These are phyloP conservation scores for Drepana falcataria DNA, from an alignment of 2,888 invertebrate species.

Conservation along the genomic window DNA sequence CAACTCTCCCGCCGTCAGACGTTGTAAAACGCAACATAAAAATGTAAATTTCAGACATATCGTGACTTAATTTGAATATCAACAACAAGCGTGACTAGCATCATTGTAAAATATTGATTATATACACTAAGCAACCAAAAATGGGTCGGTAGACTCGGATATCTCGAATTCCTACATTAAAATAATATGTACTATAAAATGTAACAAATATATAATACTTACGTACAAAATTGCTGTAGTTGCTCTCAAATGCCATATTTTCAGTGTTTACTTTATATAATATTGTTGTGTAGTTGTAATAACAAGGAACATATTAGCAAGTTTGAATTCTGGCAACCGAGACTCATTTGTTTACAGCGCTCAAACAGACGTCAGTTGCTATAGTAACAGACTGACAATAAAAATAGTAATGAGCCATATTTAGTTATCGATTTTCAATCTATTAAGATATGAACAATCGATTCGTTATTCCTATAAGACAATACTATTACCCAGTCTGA, in stretches of 20 bases:
- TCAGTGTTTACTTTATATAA: constrained; percentile 18
- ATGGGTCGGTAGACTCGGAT: constrained; percentile 34
- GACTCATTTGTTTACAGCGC: constrained; percentile 72
- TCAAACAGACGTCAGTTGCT: constrained; percentile 58
- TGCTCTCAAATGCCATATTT: constrained; percentile 42
- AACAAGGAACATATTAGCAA: constrained; percentile 37
- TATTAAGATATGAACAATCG: neutral
- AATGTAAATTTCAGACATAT: constrained; percentile 46
- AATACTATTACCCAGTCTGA: no score
- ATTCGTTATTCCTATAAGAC: no score
- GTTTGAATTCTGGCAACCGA: constrained; percentile 46
- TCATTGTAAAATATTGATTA: constrained; percentile 64
- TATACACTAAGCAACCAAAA: constrained; percentile 50
- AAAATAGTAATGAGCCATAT: constrained; percentile 36
- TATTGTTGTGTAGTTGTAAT: constrained; percentile 25
- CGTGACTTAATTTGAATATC: constrained; percentile 59
- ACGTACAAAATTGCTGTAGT: constrained; percentile 39
- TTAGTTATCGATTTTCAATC: constrained; percentile 44
- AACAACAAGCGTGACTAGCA: constrained; percentile 43
- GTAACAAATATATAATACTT: constrained; percentile 25
- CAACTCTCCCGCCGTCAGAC: constrained; percentile 16
- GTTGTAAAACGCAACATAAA: constrained; percentile 14
- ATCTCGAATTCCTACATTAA: constrained; percentile 9
- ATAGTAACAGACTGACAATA: constrained; percentile 59
- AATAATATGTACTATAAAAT: neutral